Evolutionary conservation across 64 coral and sea anemone genomes (phyloP), one percentile per base, ranked within the genome.

Genomic region (Trachythela sp.): DNA sequence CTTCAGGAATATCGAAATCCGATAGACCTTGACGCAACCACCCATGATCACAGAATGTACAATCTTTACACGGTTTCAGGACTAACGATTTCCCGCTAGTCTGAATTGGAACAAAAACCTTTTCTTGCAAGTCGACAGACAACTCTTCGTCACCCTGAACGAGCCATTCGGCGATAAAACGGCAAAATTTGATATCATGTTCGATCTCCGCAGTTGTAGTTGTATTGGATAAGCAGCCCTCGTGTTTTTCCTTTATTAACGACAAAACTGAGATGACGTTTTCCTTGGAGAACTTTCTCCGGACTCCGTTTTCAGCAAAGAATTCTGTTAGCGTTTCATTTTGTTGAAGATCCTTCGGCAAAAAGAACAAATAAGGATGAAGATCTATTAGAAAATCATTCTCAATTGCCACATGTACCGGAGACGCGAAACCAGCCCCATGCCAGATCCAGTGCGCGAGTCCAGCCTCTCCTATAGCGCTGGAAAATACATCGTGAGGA

Each of bases 301-400:
- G 60, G 20, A 97, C 93, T 7, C 93, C 95, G 86, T 89, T 77
- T 86, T 90, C 89, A 32, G 80, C 89, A 70, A 94, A 97, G 9
- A 97, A 93, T 9, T 90, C 51, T 83, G 51, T 92, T 85, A 97
- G 94, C 48, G 86, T 88, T 18, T 83, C 84, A 88, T 89, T 91
- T 11, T 97, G 93, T 33, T 91, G 48, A 40, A 93, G 85, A 13
- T 94, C 89, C 22, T 76, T 89, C 85, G 90, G 88, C 29, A 97
- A 60, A 90, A 97, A 97, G 33, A 37, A 80, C 75, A 80, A 18
- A 35, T 80, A 29, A 39, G 75, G 75, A 35, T 38, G 8, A 4
- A 80, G 75, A 39, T 80, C 20, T 29, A 39, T 17, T 38, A 39
- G 34, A 80, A 80, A 80, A 37, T 39, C 20, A 37, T 35, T 38